A percentile compares a stretch with the other conserved stretches of the same genome.
Conservation (phyloP, 2,888 invertebrate genomes). For the Apamea epomidion region DNA sequence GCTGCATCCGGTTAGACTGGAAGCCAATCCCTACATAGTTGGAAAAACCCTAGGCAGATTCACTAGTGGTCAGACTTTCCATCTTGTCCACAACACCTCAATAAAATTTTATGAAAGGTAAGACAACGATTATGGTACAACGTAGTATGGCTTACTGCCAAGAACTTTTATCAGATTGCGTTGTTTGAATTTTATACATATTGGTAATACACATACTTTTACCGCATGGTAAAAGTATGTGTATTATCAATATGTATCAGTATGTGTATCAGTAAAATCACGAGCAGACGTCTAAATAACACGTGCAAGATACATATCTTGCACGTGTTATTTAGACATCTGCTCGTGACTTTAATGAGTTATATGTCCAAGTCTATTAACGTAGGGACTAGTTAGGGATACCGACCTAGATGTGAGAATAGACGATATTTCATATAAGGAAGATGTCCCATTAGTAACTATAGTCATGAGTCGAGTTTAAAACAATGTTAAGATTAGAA, state of each 20-base stretch:
- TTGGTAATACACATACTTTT: slow-evolving; percentile 2
- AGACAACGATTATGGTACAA: neutral
- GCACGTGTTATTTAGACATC: neutral
- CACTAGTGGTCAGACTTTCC: neutral
- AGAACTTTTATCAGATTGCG: neutral
- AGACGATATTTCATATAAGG: too few relatives aligned
- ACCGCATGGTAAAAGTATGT: too few relatives aligned
- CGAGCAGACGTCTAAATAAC: too few relatives aligned
- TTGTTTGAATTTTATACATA: slow-evolving; percentile 18
- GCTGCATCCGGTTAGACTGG: neutral
- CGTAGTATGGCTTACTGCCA: slow-evolving; percentile 21
- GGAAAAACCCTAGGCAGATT: neutral
- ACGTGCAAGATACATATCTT: too few relatives aligned
- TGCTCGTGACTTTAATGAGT: neutral
- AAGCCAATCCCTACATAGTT: neutral
- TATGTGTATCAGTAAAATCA: too few relatives aligned
- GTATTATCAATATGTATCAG: too few relatives aligned
- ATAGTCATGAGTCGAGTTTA: too few relatives aligned
- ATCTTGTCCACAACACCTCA: neutral
- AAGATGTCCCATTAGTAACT: too few relatives aligned
- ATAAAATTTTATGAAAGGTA: neutral
- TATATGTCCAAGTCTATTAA: neutral
- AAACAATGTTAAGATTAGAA: neutral
- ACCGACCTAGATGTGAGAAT: neutral
- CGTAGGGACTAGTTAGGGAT: neutral